A percentile compares a stretch with the other conserved stretches of the same genome.
Evolutionary conservation across 2,888 invertebrate species (phyloP).

Genomic region (Microdon myrmicae): DNA sequence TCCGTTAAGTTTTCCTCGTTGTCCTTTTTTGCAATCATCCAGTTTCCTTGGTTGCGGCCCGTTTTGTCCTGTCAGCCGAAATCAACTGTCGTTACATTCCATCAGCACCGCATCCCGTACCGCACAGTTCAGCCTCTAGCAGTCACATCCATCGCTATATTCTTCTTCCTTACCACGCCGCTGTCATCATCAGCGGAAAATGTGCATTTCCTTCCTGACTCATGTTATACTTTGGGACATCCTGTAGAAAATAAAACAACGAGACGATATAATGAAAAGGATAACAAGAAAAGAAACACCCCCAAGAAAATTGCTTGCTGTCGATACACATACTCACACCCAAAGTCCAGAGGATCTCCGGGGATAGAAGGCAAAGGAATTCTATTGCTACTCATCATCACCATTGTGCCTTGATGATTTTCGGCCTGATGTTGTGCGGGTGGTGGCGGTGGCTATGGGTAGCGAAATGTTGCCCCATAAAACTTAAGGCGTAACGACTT

Average conservation of each 20-base stretch:
- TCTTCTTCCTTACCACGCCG: too few species aligned
- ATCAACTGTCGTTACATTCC: conserved; percentile 49
- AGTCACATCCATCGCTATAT: too few species aligned
- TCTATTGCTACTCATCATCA: conserved; percentile 3
- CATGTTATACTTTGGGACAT: conserved; percentile 6
- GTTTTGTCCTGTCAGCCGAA: conserved; percentile 34
- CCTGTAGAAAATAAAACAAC: conserved; percentile 28
- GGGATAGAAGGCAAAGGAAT: too few species aligned
- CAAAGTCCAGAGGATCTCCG: too few species aligned
- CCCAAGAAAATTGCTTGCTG: conserved; percentile 48
- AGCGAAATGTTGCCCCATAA: conserved; percentile 23
- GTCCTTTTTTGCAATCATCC: conserved; percentile 31
- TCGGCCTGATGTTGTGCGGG: conserved; percentile 19
- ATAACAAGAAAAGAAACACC: conserved; percentile 46
- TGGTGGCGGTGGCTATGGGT: too few species aligned
- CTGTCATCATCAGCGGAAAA: conserved; percentile 31
- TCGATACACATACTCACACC: conserved; percentile 38
- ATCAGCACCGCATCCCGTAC: conserved; percentile 24
- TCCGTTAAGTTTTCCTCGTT: conserved; percentile 27
- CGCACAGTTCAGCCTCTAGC: neutral
- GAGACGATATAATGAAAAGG: conserved; percentile 43
- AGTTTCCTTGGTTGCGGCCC: conserved; percentile 28
- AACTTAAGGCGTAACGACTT: conserved; percentile 37
- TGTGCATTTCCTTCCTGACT: conserved; percentile 49
- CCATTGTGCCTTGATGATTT: conserved; percentile 26